Conservation (phyloP, 1,140 invertebrate genomes). For the Harpegnathos saltator region DNA sequence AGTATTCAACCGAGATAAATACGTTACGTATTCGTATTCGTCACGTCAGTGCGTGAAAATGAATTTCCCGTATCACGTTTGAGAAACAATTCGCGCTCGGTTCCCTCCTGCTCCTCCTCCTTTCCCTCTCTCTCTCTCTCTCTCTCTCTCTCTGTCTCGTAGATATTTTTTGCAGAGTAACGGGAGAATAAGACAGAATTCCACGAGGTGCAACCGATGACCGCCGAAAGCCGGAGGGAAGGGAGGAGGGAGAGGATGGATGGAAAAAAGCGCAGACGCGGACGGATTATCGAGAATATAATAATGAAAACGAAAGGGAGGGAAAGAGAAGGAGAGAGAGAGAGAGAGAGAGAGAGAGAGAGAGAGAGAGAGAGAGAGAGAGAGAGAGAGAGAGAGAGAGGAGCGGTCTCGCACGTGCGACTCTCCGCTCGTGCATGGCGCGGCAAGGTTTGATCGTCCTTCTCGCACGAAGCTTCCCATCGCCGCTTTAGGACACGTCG, state of each 20-base stretch:
- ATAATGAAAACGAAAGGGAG: slow-evolving; percentile 26
- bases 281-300: slow-evolving; percentile 20
- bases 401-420: background rate
- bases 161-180: background rate
- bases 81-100: background rate
- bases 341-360: background rate
- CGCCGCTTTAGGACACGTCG: slow-evolving; percentile 43
- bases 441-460: slow-evolving; percentile 17
- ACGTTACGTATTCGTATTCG: too few species aligned
- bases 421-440: background rate
- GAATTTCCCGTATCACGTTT: background rate
- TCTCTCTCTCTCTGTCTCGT: background rate
- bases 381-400: background rate
- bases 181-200: background rate
- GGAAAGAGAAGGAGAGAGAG: too few species aligned
- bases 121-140: background rate
- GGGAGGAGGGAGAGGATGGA: too few species aligned
- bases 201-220: background rate
- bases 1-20: background rate
- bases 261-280: slow-evolving; percentile 7
- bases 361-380: background rate
- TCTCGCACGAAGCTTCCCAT: slow-evolving; percentile 35
- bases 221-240: background rate
- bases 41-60: background rate
- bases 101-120: too few species aligned